Percentiles rank a stretch among this genome's conserved stretches.
phyloP scores from a whole-genome alignment of 2,113 vertebrate genomes.

The Eubucco bourcierii region DNA sequence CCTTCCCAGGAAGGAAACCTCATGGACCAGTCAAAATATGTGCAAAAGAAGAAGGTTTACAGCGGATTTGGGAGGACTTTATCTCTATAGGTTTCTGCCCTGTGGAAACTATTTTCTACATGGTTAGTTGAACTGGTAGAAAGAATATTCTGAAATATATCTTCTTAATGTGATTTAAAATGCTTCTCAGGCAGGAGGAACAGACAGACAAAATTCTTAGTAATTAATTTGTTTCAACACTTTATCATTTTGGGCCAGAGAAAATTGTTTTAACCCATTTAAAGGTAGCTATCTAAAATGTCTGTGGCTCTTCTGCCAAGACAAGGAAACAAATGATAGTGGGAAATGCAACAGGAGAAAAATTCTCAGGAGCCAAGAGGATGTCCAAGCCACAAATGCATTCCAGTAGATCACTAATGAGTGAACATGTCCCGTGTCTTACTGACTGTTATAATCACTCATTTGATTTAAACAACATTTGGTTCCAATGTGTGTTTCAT shows the following conservation, averaged over 20 bases:
- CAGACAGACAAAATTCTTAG: background rate
- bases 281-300: background rate
- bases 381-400: conserved; percentile 65
- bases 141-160: background rate
- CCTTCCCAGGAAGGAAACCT: background rate
- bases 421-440: conserved; percentile 61
- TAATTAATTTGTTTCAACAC: background rate
- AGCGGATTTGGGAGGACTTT: background rate
- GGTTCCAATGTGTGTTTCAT: conserved; percentile 54
- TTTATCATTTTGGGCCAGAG: background rate
- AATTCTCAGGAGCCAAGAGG: conserved; percentile 43
- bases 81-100: background rate
- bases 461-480: conserved; percentile 64
- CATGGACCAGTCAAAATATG: background rate
- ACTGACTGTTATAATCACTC: conserved; percentile 43
- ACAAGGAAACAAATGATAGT: background rate
- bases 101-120: background rate
- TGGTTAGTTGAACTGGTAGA: background rate
- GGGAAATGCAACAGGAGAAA: conserved; percentile 20
- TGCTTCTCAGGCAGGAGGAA: background rate
- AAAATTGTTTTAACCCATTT: background rate
- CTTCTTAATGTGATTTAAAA: background rate
- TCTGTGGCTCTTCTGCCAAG: background rate
- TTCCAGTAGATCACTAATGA: conserved; percentile 69
- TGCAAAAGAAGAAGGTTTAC: background rate